These are phyloP conservation scores for Aselliscus stoliczkanus DNA, from an alignment of 2,797 vertebrate genomes.

Conservation along the genomic window DNA sequence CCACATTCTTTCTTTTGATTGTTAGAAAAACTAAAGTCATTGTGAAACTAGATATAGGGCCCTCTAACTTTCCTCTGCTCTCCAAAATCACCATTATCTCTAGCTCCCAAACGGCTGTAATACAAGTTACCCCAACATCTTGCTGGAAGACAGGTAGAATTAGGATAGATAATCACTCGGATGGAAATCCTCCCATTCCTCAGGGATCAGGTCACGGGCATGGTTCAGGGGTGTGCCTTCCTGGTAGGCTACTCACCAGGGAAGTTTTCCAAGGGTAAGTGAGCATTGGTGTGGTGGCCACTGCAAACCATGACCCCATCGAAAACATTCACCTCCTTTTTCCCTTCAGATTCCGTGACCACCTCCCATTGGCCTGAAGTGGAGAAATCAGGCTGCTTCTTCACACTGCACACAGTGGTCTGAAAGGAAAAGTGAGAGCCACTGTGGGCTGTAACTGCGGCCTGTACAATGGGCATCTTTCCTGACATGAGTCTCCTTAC, in stretches of 20 bases:
- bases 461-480: not conserved
- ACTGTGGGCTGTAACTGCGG: not conserved
- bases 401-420: conserved; percentile 85
- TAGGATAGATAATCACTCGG: not conserved
- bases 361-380: conserved; percentile 89
- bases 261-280: conserved; percentile 89
- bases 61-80: not conserved
- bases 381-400: conserved; percentile 83
- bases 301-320: conserved; percentile 92
- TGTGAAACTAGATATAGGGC: not conserved
- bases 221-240: not conserved
- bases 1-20: not conserved
- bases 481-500: not conserved
- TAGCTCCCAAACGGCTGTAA: not conserved
- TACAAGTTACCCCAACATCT: not conserved
- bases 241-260: conserved; percentile 82
- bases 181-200: not conserved
- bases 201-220: not conserved
- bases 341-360: conserved; percentile 79
- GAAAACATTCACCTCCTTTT: conserved; percentile 82
- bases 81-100: not conserved
- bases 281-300: conserved; percentile 89
- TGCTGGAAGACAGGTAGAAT: not conserved
- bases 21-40: not conserved
- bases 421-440: conserved; percentile 64